Percentiles rank a stretch among this genome's conserved stretches.
Evolutionary conservation across 1,140 invertebrate species (phyloP).

Genomic region (Eufriesea mexicana): DNA sequence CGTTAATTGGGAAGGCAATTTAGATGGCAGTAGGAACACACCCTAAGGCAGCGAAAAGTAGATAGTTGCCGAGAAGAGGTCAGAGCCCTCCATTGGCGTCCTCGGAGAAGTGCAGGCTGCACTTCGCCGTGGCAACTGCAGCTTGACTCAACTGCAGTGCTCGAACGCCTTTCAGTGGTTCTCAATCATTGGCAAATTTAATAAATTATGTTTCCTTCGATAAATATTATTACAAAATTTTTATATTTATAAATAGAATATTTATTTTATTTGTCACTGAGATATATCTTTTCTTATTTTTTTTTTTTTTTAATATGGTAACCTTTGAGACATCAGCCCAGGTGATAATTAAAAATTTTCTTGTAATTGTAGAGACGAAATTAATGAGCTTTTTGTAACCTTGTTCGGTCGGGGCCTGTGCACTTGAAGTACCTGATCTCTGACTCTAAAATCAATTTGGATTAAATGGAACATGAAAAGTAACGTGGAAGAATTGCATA

Average conservation of each 20-base stretch:
- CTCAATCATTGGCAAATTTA: constrained; percentile 54
- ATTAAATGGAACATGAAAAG: neutral
- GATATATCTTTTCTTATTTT: neutral
- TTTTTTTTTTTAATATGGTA: neutral
- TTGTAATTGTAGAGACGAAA: neutral
- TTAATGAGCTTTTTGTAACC: neutral
- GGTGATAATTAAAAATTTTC: neutral
- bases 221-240: neutral
- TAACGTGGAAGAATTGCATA: neutral
- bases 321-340: neutral
- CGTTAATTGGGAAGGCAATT: constrained; percentile 58
- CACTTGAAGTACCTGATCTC: too few species aligned
- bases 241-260: neutral
- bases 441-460: too few species aligned
- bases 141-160: constrained; percentile 60
- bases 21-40: constrained; percentile 53
- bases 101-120: constrained; percentile 62
- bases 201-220: neutral
- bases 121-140: constrained; percentile 68
- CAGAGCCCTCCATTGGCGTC: constrained; percentile 72
- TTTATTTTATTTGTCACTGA: neutral
- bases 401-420: too few species aligned
- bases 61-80: constrained; percentile 63
- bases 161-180: constrained; percentile 65
- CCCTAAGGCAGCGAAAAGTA: constrained; percentile 64